Evolutionary conservation across 2,113 vertebrate species (phyloP).

Genomic region (Lasiurus borealis): DNA sequence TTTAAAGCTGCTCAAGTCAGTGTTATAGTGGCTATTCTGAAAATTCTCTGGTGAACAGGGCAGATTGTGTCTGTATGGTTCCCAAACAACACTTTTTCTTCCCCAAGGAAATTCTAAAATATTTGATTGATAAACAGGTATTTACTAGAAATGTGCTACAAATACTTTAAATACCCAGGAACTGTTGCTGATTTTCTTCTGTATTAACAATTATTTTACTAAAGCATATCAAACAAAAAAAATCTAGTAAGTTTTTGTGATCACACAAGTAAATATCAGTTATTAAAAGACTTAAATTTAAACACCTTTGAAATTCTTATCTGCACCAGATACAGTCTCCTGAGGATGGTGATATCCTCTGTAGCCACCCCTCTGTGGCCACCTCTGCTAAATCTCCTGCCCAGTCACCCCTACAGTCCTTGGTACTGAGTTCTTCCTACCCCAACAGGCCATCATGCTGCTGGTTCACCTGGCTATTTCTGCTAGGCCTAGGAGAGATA

Average conservation of each 20-base stretch:
- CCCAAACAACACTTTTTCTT: neutral
- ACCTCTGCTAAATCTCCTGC: neutral
- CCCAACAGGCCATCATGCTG: neutral
- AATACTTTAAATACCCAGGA: neutral
- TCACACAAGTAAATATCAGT: neutral
- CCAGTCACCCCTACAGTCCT: neutral
- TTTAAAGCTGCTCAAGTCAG: neutral
- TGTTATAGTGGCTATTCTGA: no score
- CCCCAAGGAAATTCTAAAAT: neutral
- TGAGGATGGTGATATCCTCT: neutral
- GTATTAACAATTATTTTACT: neutral
- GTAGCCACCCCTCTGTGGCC: neutral
- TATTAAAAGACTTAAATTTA: neutral
- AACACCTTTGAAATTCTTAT: neutral
- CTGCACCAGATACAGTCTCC: accelerated
- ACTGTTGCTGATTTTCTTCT: neutral
- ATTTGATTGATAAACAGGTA: neutral
- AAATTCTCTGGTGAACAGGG: neutral
- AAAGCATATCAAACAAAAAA: neutral
- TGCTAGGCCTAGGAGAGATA: neutral
- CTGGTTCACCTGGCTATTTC: neutral
- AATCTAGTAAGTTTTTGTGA: neutral
- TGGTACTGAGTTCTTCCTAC: neutral
- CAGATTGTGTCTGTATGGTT: neutral
- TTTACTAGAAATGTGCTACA: neutral